Evolutionary conservation across 2,888 invertebrate genomes (phyloP), one percentile per base, ranked within the genome.

Genomic region (Unio pictorum): DNA sequence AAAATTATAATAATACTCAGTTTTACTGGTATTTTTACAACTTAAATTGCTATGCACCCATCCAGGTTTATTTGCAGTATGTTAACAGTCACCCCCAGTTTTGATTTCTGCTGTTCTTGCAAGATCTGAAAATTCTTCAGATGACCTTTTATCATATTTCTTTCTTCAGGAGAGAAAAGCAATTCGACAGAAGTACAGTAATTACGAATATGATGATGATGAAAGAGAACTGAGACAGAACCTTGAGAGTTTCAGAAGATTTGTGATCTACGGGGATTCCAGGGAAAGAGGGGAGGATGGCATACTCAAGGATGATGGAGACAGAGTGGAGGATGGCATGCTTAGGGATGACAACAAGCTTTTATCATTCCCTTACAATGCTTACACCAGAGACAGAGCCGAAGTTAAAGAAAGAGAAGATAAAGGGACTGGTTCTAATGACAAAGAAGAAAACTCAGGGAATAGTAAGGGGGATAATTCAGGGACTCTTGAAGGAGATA

Each of bases 181-280:
- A 66, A 91, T 97, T 73, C 94, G 95, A 84, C 96, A 96, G 88
- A 93, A 95, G 28, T 97, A 94, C 87, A 96, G 96, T 0, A 95
- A 95, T 68, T 76, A 95, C 94, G 2, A 91, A 94, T 72, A 92
- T 93, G 93, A 94, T 81, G 92, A 93, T 68, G 92, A 93, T 68
- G 96, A 96, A 88, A 92, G 94, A 57, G 79, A 95, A 83, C 96
- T 96, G 84, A 92, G 93, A 28, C 89, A 93, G 30, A 95, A 96
- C 90, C 92, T 97, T 80, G 94, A 94, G 86, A 94, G 94, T 73
- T 97, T 96, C 90, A 95, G 95, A 34, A 74, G 82, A 66, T 86
- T 80, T 74, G 76, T 85, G 20, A 57, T 81, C 17, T 62, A 78
- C 54, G 82, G 84, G 15, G 76, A 78, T 58, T 69, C 71, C 5